Evolutionary conservation across 2,113 vertebrate genomes (phyloP).

Genomic region (Trematocara unimaculatum): DNA sequence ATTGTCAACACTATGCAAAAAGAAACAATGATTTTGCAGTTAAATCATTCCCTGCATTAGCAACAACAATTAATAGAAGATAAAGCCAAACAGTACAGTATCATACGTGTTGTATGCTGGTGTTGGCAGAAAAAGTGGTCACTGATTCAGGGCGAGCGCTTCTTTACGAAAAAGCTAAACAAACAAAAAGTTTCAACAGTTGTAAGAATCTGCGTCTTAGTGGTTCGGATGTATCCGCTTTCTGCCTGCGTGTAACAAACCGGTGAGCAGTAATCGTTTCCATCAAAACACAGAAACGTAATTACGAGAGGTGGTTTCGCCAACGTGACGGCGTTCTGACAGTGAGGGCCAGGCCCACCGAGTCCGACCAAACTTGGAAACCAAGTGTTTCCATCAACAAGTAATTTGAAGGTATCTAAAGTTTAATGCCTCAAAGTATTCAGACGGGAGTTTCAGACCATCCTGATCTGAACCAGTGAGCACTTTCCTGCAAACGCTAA

Average conservation of each 20-base stretch:
- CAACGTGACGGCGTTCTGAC: background rate
- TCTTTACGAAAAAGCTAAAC: background rate
- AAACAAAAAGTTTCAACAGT: background rate
- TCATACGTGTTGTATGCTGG: slow-evolving; percentile 5
- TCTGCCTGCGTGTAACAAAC: background rate
- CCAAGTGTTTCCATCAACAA: background rate
- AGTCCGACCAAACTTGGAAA: background rate
- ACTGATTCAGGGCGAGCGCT: slow-evolving; percentile 10
- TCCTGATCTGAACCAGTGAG: slow-evolving; percentile 48
- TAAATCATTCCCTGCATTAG: slow-evolving; percentile 53
- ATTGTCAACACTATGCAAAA: slow-evolving; percentile 50
- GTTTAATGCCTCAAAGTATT: background rate
- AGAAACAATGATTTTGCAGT: slow-evolving; percentile 27
- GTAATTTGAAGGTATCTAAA: background rate
- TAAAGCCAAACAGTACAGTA: slow-evolving; percentile 29
- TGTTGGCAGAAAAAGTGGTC: slow-evolving; percentile 35
- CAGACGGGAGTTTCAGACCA: background rate
- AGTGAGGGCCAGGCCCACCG: background rate
- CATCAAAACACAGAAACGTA: background rate
- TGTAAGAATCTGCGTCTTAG: background rate
- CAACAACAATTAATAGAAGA: slow-evolving; percentile 41
- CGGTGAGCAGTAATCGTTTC: background rate
- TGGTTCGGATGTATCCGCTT: background rate
- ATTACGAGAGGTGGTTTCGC: background rate
- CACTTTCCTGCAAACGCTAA: slow-evolving; percentile 52